Percentiles rank a stretch among this genome's conserved stretches.
Conservation (phyloP, 30 jellyfish, hydroid and myxozoan species). For the Mastigias papua region DNA sequence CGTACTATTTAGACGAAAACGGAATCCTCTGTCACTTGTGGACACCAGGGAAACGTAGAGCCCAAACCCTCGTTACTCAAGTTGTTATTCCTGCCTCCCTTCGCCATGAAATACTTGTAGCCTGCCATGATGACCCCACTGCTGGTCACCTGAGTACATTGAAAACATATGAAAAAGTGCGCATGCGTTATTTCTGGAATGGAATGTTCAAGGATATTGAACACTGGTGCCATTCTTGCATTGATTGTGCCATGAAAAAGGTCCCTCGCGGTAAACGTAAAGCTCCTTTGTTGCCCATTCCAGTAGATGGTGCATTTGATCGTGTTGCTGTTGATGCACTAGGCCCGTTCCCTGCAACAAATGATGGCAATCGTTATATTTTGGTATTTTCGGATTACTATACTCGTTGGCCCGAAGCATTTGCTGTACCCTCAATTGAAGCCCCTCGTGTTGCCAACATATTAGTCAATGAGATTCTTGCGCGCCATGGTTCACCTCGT, state of each 20-base stretch:
- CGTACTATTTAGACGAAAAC: conserved; percentile 28
- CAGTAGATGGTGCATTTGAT: conserved; percentile 53
- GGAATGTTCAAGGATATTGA: conserved; percentile 62
- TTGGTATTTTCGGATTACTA: conserved; percentile 29
- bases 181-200: conserved; percentile 46
- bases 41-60: conserved; percentile 50
- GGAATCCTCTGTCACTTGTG: conserved; percentile 51
- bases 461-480: conserved; percentile 27
- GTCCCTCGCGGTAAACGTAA: conserved; percentile 34
- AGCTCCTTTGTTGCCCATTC: conserved; percentile 44
- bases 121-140: conserved; percentile 71
- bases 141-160: conserved; percentile 41
- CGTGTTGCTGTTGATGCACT: conserved; percentile 42
- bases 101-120: conserved; percentile 27
- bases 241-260: conserved; percentile 70
- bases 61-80: conserved; percentile 9
- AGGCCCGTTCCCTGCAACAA: conserved; percentile 61
- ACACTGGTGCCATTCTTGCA: conserved; percentile 74
- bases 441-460: conserved; percentile 47
- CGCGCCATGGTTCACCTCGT: conserved; percentile 64
- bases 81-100: conserved; percentile 50
- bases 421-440: conserved; percentile 22
- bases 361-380: conserved; percentile 35
- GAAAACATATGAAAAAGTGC: conserved; percentile 56
- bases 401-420: conserved; percentile 64